Evolutionary conservation across 2,888 invertebrate genomes (phyloP), one percentile per base, ranked within the genome.

Genomic region (Pogonocherus hispidulus): DNA sequence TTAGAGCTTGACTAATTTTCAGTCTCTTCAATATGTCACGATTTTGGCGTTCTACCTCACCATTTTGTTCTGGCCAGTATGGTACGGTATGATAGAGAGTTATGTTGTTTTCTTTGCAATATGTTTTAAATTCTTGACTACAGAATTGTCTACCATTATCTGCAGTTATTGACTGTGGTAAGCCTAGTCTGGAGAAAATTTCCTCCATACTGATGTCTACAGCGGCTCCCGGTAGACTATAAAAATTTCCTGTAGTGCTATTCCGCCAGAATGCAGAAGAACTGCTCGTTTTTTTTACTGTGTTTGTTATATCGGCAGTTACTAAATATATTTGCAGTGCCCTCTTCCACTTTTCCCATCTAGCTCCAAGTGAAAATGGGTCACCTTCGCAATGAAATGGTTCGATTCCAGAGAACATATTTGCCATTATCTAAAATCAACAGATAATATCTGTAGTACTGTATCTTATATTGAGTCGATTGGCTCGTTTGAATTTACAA

Each of bases 331-430:
- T 76, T 18, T 54, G 23, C 3, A 79, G 52, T 8, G 76, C 73
- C 37, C 79, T 63, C 59, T 76, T 79, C 80, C 80, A 81, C 67
- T 76, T 76, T 41, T 80, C 74, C 79, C 78, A 81, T 20, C 73
- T 63, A 20, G 72, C 37, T 1, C 77, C 80, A 0, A 80, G 71
- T 1, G 78, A 75, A 18, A 72, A 44, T 22, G 54, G 54, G 16
- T 80, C 78, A 18, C 80, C 78, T 14, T 76, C 78, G n/a, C 73
- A 68, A 41, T 77, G 71, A 37, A 75, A 68, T 14, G 16, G 44
- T 14, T 63, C 57, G 9, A 66, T 11, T n/a, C 16, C n/a, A 32
- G 66, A 37, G 6, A 11, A 6, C 14, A 65, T 11, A 32, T 23
- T 46, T 11, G 56, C 47, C 56, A 65, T 65, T n/a, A n/a, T 23